phyloP scores from a whole-genome alignment of 2,797 vertebrate genomes.

The Neosalanx taihuensis region DNA sequence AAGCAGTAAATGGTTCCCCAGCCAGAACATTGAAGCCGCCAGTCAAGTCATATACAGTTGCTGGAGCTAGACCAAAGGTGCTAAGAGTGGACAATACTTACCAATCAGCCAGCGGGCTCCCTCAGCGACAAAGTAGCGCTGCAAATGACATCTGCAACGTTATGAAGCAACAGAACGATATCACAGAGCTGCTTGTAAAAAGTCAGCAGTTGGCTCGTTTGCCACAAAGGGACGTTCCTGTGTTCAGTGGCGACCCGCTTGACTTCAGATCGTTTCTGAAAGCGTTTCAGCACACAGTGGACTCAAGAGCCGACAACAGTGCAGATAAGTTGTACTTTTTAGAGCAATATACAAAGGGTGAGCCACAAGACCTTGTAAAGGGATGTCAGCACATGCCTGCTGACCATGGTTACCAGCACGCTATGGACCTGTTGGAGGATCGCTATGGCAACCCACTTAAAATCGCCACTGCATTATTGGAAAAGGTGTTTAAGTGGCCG shows the following conservation, averaged over 20 bases:
- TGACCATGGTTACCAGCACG: constrained; percentile 9
- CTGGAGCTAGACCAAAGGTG: no score
- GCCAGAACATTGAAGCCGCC: no score
- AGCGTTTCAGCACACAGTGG: constrained; percentile 12
- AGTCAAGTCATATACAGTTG: no score
- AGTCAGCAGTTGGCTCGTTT: constrained; percentile 11
- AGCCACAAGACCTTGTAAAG: constrained; percentile 16
- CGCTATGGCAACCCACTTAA: constrained; percentile 23
- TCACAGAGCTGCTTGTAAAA: constrained; percentile 20
- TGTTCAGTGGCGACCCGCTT: constrained; percentile 22
- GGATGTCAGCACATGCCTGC: constrained; percentile 23
- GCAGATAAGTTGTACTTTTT: constrained; percentile 25
- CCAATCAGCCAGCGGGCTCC: no score
- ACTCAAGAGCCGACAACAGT: constrained; percentile 9
- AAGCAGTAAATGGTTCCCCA: no score
- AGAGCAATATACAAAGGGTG: constrained; percentile 22
- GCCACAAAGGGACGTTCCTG: constrained; percentile 17
- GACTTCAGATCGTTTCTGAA: constrained; percentile 20
- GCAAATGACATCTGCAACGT: no score
- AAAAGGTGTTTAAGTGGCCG: constrained; percentile 25
- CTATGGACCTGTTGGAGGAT: constrained; percentile 10
- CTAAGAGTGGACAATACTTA: no score
- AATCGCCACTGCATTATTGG: constrained; percentile 13
- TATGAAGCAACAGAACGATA: constrained; percentile 16
- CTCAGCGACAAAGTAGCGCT: no score